Evolutionary conservation across 2,888 invertebrate species (phyloP), one percentile per base, ranked within the genome.

Genomic region (Parnassius apollo): DNA sequence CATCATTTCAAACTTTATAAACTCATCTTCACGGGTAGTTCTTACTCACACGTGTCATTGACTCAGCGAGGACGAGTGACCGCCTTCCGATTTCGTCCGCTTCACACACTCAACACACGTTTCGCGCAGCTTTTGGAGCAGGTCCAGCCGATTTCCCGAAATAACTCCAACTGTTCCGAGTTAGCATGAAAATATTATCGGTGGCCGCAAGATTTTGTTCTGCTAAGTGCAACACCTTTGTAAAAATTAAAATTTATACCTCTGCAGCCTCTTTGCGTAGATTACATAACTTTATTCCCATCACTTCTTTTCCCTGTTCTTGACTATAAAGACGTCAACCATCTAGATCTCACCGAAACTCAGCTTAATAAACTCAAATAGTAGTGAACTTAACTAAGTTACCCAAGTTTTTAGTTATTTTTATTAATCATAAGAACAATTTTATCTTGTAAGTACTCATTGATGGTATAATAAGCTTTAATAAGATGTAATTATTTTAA

Each of bases 101-200:
- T 65, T 18, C 18, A 18, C 18, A 18, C 18, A 18, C 18, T 18
- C 18, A 18, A 18, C 54, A 13, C 58, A 53, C 61, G 51, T 57
- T 59, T 62, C 58, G 48, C 62, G 62, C 77, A 74, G 76, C 77
- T 83, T 85, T 91, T 91, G 91, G 91, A 90, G 83, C 80, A 77
- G 80, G 83, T 91, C 91, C 91, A 91, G 91, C 78, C 81, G 78
- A 76, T 81, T 80, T 88, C 85, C 84, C 79, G 83, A 91, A 91
- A 91, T 91, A 91, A 85, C 86, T 78, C 71, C 71, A 63, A 57
- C 76, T 76, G 83, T 85, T 84, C 80, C 77, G 77, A 82, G 80
- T 82, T 83, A 75, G 76, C 77, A 78, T 80, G 81, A 80, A 18
- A 77, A 80, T 84, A 85, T 83, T 83, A 85, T 83, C 78, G 48